A percentile compares a stretch with the other conserved stretches of the same genome.
Evolutionary conservation across 2,113 vertebrate genomes (phyloP).

Genomic region (Bubalus kerabau): DNA sequence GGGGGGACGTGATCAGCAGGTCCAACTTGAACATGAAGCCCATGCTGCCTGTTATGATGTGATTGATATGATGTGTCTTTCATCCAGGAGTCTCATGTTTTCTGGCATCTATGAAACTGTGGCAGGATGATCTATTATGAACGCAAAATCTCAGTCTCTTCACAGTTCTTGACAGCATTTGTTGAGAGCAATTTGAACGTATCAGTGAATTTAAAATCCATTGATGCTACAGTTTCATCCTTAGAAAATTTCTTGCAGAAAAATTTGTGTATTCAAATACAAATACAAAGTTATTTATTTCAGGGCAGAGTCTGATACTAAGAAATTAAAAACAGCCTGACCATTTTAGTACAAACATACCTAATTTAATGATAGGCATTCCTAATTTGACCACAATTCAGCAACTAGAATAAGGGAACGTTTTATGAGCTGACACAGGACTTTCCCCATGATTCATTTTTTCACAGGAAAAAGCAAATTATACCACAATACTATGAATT

Average conservation of each 20-base stretch:
- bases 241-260: background rate
- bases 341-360: background rate
- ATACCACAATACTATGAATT: background rate
- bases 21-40: background rate
- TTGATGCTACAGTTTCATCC: background rate
- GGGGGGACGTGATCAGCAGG: background rate
- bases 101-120: background rate
- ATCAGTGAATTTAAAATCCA: background rate
- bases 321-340: background rate
- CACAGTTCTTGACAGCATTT: background rate
- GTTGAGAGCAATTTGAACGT: background rate
- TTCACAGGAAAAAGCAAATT: background rate
- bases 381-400: background rate
- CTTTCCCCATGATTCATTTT: background rate
- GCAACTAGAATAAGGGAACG: background rate
- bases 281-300: background rate
- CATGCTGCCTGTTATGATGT: background rate
- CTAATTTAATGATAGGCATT: background rate
- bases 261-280: background rate
- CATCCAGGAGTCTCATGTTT: background rate
- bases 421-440: accelerated
- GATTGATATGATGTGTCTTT: background rate
- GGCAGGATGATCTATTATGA: background rate
- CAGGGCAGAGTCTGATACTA: background rate
- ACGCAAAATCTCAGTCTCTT: background rate